Conservation (phyloP, 2,888 invertebrate species). For the Nebria salina region DNA sequence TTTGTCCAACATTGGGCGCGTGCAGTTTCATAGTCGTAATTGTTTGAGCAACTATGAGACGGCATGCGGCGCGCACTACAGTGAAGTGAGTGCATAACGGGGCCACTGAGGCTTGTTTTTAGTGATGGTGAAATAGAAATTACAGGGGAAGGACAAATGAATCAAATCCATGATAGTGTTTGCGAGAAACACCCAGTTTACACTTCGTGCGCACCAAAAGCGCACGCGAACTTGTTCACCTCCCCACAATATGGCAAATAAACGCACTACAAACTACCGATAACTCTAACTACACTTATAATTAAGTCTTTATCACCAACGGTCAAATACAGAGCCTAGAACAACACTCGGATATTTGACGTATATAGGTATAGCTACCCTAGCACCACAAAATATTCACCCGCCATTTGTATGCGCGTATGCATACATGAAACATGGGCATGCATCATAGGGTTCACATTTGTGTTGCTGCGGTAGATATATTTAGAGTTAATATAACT, state of each 20-base stretch:
- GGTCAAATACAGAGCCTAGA: slow-evolving; percentile 41
- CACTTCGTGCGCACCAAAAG: slow-evolving; percentile 6
- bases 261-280: slow-evolving; percentile 41
- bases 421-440: slow-evolving; percentile 9
- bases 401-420: slow-evolving; percentile 6
- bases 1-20: slow-evolving; percentile 9
- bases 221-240: slow-evolving; percentile 9
- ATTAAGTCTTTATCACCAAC: slow-evolving; percentile 46
- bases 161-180: slow-evolving; percentile 19
- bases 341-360: slow-evolving; percentile 44
- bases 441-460: neutral
- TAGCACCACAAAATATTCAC: neutral
- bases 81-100: slow-evolving; percentile 15
- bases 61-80: slow-evolving; percentile 24
- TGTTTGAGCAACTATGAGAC: slow-evolving; percentile 6
- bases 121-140: slow-evolving; percentile 17
- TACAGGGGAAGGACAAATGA: slow-evolving; percentile 33
- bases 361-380: slow-evolving; percentile 41
- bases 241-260: slow-evolving; percentile 44
- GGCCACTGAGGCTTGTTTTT: slow-evolving; percentile 8
- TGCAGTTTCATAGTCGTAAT: neutral
- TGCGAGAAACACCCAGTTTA: slow-evolving; percentile 21
- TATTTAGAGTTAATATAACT: slow-evolving; percentile 36
- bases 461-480: slow-evolving; percentile 3
- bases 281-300: slow-evolving; percentile 45